Evolutionary conservation across 2,113 vertebrate genomes (phyloP), one percentile per base, ranked within the genome.

Genomic region (Platichthys stellatus): DNA sequence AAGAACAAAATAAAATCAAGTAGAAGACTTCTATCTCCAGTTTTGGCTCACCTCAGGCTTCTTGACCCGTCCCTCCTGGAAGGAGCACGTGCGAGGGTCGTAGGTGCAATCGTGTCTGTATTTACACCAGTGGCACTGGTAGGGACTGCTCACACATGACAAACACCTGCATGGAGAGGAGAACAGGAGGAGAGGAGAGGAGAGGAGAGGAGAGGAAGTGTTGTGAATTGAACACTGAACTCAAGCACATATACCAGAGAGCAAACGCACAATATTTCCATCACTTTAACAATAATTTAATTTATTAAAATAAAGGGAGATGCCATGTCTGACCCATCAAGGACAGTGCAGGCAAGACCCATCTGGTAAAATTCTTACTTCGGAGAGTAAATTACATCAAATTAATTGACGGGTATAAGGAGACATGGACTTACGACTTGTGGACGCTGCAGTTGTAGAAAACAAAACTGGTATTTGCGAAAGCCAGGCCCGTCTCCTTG

Each of bases 361-460:
- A 9, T 35, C 35, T 35, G 8, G 6, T 35, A 9, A 35, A 35
- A 35, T 35, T 35, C 35, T 35, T 35, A 35, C 8, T 6, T 31
- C 28, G 5, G 49, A 17, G n/a, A 18, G 49, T 20, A 7, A 2
- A 51, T 51, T n/a, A 8, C 51, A 53, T 20, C 14, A 24, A 40
- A 43, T 4, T 51, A 5, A 6, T 24, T 24, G 47, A 15, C 15
- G 1, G 7, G 21, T 6, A 49, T 3, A 3, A 7, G 59, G 0
- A n/a, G 43, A n/a, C 3, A 3, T 5, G 56, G 54, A 97, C 98
- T 87, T 94, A 99, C 98, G 98, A 99, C 62, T 96, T 97, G 86
- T 99, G 98, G 72, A 99, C 98, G 0, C 98, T 99, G 90, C 98
- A 99, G 93, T 99, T 98, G 95, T 99, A 99, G 94, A 99, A 99